Evolutionary conservation across 2,113 vertebrate species (phyloP), one percentile per base, ranked within the genome.

Genomic region (Percina caprodes): DNA sequence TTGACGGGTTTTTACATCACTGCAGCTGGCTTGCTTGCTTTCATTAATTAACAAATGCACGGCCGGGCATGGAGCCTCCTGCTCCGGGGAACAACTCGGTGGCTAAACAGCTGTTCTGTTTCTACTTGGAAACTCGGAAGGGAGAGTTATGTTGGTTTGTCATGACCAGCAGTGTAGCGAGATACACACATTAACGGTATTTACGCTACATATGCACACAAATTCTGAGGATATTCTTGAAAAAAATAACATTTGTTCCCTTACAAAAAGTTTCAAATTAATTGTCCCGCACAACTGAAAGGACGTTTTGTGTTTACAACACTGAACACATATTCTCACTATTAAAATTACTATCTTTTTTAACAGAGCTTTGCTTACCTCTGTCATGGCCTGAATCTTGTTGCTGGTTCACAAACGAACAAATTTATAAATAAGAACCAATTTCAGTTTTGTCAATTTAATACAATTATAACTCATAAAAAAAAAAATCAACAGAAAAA

Each of bases 71-170:
- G 26, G 33, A 70, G 71, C 13, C 33, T 23, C 26, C 24, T 52
- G 67, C 65, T 59, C 52, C 26, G 35, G 55, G 78, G 45, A 76
- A 55, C 42, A 3, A 14, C 45, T 52, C 33, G 0, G 63, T 46
- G 5, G 62, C 54, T 66, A 70, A 87, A 87, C 87, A 89, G 87
- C 85, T 89, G 89, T 74, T 35, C 16, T 42, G 21, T 62, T 80
- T 46, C 52, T 69, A 58, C 35, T 18, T 49, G 33, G 49, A 69
- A 30, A 24, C 24, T 74, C 42, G 0, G 30, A 13, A 15, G 54
- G 13, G 63, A 77, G 49, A 65, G 21, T 45, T 12, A 5, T 52
- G 82, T 49, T 63, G 48, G 9, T 58, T 74, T 51, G 63, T 23
- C 46, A 74, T n/a, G 13, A 74, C 12, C 2, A n/a, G 60, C 39